Evolutionary conservation across 2,113 vertebrate species (phyloP).

Genomic region (Eurystomus gularis): DNA sequence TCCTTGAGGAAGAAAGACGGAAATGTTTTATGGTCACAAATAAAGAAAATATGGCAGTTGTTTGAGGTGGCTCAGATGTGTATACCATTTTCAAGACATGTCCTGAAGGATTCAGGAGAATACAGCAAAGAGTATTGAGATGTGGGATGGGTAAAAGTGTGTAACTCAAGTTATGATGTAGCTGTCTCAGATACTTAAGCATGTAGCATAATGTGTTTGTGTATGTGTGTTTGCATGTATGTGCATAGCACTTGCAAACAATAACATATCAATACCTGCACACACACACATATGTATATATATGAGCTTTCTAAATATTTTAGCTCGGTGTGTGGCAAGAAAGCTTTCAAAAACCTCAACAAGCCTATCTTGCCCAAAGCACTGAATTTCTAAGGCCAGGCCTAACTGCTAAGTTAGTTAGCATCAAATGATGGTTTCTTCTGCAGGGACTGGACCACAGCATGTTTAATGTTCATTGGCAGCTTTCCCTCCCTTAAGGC

Average conservation of each 20-base stretch:
- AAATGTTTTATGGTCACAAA: background rate
- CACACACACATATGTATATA: background rate
- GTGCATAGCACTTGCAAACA: background rate
- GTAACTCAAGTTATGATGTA: background rate
- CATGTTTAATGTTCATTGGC: background rate
- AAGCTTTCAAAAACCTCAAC: background rate
- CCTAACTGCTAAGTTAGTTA: background rate
- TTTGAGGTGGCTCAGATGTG: accelerated
- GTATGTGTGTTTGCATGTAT: background rate
- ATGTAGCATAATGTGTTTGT: background rate
- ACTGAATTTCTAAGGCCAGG: background rate
- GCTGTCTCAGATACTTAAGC: background rate
- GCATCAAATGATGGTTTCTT: background rate
- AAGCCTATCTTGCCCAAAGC: background rate
- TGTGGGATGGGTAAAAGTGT: background rate
- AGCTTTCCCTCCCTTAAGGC: slow-evolving; percentile 2
- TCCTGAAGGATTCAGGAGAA: background rate
- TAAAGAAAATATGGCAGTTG: background rate
- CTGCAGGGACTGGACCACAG: slow-evolving; percentile 9
- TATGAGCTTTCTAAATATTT: background rate
- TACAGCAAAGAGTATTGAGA: background rate
- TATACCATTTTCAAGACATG: background rate
- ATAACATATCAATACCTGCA: background rate
- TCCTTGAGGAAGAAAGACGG: background rate
- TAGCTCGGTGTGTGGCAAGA: background rate